Conservation (phyloP, 2,888 invertebrate species). For the Stramonita haemastoma region DNA sequence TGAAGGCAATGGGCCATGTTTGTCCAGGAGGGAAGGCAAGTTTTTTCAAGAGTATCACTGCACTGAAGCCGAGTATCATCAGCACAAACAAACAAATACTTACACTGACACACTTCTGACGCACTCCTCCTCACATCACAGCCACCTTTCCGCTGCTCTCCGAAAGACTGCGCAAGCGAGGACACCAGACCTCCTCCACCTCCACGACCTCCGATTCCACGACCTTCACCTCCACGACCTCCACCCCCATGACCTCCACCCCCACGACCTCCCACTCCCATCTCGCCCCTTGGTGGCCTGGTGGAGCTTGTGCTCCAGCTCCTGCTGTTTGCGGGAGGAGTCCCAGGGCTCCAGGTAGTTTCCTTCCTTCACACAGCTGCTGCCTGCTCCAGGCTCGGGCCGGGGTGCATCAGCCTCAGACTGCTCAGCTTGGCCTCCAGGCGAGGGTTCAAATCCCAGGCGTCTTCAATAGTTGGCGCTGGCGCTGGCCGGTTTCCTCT, state of each 20-base stretch:
- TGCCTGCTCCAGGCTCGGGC: slow-evolving; percentile 63
- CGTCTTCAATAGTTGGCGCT: slow-evolving; percentile 51
- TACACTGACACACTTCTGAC: slow-evolving; percentile 51
- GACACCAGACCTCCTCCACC: not conserved
- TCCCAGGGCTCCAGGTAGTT: slow-evolving; percentile 72
- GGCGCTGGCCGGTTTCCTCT: slow-evolving; percentile 4
- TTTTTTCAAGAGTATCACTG: too few species aligned
- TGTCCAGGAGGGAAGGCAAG: too few species aligned
- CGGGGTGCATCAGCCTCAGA: slow-evolving; percentile 22
- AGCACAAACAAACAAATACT: too few species aligned
- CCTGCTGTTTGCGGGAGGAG: slow-evolving; percentile 62
- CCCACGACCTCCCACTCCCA: too few species aligned
- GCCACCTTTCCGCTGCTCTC: slow-evolving; percentile 61
- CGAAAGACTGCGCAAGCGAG: not conserved
- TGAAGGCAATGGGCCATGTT: too few species aligned
- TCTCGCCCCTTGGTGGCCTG: slow-evolving; percentile 46
- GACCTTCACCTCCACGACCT: too few species aligned
- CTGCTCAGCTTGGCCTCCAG: slow-evolving; percentile 45
- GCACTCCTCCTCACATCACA: slow-evolving; percentile 61
- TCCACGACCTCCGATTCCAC: too few species aligned
- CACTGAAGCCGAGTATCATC: too few species aligned
- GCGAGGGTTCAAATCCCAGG: slow-evolving; percentile 52
- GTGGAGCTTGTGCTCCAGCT: slow-evolving; percentile 68
- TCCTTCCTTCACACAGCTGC: slow-evolving; percentile 36
- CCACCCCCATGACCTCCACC: too few species aligned